phyloP scores from a whole-genome alignment of 2,888 invertebrate species.

The Drosophila cognata region DNA sequence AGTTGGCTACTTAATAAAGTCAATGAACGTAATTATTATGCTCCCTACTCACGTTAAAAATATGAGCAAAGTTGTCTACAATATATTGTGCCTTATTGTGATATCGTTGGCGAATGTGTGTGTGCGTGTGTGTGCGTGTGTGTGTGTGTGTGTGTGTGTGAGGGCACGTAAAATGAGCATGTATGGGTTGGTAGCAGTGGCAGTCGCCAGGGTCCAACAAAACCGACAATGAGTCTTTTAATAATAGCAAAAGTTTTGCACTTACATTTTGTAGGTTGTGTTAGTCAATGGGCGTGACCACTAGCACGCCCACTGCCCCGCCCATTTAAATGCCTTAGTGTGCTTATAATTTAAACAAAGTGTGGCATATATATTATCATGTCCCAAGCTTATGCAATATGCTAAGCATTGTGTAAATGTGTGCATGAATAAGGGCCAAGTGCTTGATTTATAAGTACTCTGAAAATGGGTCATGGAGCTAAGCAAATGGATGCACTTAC shows the following conservation, averaged over 20 bases:
- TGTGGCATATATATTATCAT: conserved; percentile 45
- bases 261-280: conserved; percentile 57
- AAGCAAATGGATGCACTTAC: background rate
- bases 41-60: conserved; percentile 75
- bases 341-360: conserved; percentile 50
- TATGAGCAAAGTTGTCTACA: conserved; percentile 75
- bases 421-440: conserved; percentile 25
- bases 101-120: conserved; percentile 9
- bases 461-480: background rate
- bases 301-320: conserved; percentile 1
- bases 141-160: conserved; percentile 4
- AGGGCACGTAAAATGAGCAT: conserved; percentile 25
- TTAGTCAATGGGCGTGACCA: conserved; percentile 40
- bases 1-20: conserved; percentile 80
- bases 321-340: conserved; percentile 52
- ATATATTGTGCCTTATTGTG: conserved; percentile 70
- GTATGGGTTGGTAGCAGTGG: conserved; percentile 18
- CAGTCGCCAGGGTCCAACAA: conserved; percentile 74
- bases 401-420: conserved; percentile 27
- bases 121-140: conserved; percentile 10
- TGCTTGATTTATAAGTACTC: conserved; percentile 49
- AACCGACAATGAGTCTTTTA: conserved; percentile 76
- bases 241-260: conserved; percentile 78
- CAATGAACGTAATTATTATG: conserved; percentile 82
- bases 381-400: conserved; percentile 30